Evolutionary conservation across 2,888 invertebrate species (phyloP).

Genomic region (Cephus spinipes): DNA sequence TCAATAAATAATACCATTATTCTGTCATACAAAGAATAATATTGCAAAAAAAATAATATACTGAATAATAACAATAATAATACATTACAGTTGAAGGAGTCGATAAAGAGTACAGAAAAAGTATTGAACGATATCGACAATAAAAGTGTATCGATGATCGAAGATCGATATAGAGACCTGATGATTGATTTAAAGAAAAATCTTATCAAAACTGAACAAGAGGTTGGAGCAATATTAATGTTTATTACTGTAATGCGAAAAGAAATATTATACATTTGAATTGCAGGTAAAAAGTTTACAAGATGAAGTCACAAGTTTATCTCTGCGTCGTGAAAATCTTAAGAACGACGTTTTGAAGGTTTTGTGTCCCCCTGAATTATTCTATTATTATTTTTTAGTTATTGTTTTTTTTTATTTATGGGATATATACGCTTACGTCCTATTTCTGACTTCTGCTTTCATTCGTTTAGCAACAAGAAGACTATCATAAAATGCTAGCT

Average conservation of each 20-base stretch:
- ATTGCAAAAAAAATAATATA: too few relatives aligned
- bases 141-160: constrained; percentile 31
- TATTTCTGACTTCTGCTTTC: background rate
- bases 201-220: constrained; percentile 44
- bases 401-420: constrained; percentile 8
- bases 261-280: background rate
- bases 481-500: constrained; percentile 38
- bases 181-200: constrained; percentile 46
- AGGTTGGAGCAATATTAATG: constrained; percentile 38
- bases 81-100: constrained; percentile 29
- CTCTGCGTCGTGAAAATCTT: constrained; percentile 37
- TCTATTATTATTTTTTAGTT: background rate
- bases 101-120: constrained; percentile 38
- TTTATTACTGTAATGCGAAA: constrained; percentile 15
- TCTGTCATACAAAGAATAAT: too few relatives aligned
- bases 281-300: constrained; percentile 38
- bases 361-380: too few relatives aligned
- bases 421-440: background rate
- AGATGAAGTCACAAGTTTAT: constrained; percentile 36
- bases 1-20: too few relatives aligned
- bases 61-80: too few relatives aligned
- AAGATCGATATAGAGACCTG: constrained; percentile 39
- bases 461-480: constrained; percentile 37
- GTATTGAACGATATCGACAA: constrained; percentile 35
- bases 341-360: constrained; percentile 42